Base-by-base conservation (phyloP, 2,113 vertebrate genomes). In the Irena cyanogastra region DNA sequence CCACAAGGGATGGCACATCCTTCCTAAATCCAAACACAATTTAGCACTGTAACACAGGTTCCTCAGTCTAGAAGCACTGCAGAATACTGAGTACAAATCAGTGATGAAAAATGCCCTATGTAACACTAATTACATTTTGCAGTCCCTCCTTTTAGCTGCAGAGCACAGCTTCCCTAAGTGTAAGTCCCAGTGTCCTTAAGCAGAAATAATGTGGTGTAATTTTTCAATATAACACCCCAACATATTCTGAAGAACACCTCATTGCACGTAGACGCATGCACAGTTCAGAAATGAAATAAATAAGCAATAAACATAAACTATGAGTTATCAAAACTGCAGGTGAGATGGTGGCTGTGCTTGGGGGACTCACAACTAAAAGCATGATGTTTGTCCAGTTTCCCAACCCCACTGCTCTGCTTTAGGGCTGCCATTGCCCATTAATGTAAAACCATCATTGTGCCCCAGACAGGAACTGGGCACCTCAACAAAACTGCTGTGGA, bases 361-460 rank as follows among this genome's bases (percentile, higher is more conserved):
- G 17, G 10, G 18, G 6, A 22, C 17, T 30, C 52, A 50, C 33
- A 49, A 3, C 17, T 35, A 23, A 33, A 39, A 42, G 49, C 28
- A 39, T 81, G 21, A 9, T 28, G 41, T 37, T 50, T 64, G n/a
- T 31, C 41, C 42, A 18, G 8, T 9, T 42, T 42, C 44, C 20
- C 4, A 16, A 19, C 5, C 8, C 12, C 13, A 4, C 15, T 27
- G 4, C 16, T 39, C 37, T 4, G 7, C 2, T 7, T 47, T n/a
- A 35, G n/a, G 87, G 18, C 41, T 69, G 31, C 6, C n/a, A 12
- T 28, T 76, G 49, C 37, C 47, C 63, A 11, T 13, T 16, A 10
- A n/a, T 7, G 7, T n/a, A 56, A 75, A 88, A 78, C 24, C n/a
- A 60, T 21, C 64, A 16, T 37, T 39, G 47, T 45, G 53, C 10